Base-by-base conservation (phyloP, 1,140 invertebrate genomes). In the Agraylea sexmaculata region DNA sequence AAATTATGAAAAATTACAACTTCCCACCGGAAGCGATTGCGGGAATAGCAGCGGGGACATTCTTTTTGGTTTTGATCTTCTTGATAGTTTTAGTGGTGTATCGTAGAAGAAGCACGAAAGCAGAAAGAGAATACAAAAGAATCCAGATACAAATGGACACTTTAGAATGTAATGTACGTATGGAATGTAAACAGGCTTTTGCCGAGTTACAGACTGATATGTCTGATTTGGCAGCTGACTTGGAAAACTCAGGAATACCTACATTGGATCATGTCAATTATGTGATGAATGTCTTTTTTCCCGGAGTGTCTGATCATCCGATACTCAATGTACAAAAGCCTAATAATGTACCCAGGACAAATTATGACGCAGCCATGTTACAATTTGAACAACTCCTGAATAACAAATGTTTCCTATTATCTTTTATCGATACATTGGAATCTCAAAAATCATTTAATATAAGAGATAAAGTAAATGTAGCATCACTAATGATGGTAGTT, bases 101-200 rank as follows among this genome's bases (percentile, higher is more conserved):
- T 56, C 68, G 90, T 45, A 70, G 91, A 32, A 89, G 93, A 64
- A 92, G 86, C 32, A 94, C 89, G 2, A 87, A 94, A 63, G 90
- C 91, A 1, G 90, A 96, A 60, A 66, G 91, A 27, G 91, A 95
- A 58, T 96, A 95, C 60, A 94, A 93, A 60, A 76, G 93, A 20
- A 95, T 99, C 58, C 93, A 98, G 64, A 91, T 97, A 51, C 93
- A 99, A 65, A 95, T 99, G 87, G 94, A 98, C 51, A 96, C 91
- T n/a, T 66, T 98, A 29, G 94, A 99, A 60, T 94, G 89, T 55
- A 96, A 95, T 60, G 93, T 99, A 0, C 73, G 94, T 33, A 86
- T 91, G 51, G 95, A 98, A 62, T 98, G 94, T 59, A 96, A 97
- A 67, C 84, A 94, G 70, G 95, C 94, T 2, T 99, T 99, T 75